These are phyloP conservation scores for Pandemis heparana DNA, from an alignment of 2,888 invertebrate genomes.

Conservation along the genomic window DNA sequence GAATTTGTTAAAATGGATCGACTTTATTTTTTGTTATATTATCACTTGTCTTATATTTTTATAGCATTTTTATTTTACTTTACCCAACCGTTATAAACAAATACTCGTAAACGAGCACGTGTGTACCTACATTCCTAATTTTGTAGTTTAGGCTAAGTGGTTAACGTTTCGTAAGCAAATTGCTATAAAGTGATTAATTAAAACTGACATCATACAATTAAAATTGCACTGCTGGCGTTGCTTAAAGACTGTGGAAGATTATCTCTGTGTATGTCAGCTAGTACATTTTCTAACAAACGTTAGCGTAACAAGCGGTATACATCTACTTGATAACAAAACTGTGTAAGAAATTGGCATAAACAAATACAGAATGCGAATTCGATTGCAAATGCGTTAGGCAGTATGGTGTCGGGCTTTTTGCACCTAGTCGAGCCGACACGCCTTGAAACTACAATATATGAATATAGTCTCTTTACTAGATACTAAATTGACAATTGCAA, in stretches of 20 bases:
- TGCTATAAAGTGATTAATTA: constrained; percentile 31
- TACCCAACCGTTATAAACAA: neutral
- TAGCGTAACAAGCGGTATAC: neutral
- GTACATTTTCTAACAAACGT: neutral
- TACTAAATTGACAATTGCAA: too few species aligned
- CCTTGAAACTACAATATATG: too few species aligned
- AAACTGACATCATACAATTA: constrained; percentile 33
- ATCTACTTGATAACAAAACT: too few species aligned
- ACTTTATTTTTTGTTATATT: too few species aligned
- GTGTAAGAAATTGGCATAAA: too few species aligned
- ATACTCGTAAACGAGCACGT: neutral
- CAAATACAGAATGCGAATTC: too few species aligned
- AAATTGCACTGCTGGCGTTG: constrained; percentile 11
- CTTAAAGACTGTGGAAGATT: constrained; percentile 1
- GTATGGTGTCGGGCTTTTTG: too few species aligned
- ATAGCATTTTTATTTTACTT: neutral
- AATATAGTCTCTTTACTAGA: too few species aligned
- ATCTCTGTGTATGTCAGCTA: neutral
- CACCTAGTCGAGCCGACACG: too few species aligned
- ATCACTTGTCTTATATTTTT: neutral
- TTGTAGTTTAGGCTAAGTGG: neutral
- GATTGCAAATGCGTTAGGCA: too few species aligned
- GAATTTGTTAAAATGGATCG: too few species aligned
- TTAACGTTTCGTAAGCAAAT: constrained; percentile 32
- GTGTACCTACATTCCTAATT: neutral